Percentiles rank a stretch among this genome's conserved stretches.
Conservation (phyloP, 2,113 vertebrate genomes). For the Tragelaphus scriptus region DNA sequence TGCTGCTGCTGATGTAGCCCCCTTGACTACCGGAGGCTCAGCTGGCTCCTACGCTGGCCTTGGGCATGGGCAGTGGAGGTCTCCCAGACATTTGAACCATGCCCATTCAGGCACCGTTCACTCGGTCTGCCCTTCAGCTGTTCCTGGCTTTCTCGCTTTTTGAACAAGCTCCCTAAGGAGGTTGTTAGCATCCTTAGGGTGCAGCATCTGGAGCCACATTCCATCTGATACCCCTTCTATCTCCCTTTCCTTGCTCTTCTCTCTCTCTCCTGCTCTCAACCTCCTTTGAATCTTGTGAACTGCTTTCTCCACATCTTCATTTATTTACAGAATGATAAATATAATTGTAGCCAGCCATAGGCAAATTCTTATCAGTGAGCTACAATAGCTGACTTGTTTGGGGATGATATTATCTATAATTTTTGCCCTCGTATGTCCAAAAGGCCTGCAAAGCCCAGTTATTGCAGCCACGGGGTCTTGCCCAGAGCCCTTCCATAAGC, state of each 20-base stretch:
- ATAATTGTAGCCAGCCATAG: too few relatives aligned
- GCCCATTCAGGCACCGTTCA: neutral
- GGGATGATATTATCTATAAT: neutral
- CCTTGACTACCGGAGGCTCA: neutral
- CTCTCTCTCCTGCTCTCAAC: accelerated
- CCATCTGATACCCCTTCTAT: too few relatives aligned
- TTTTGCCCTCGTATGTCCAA: neutral
- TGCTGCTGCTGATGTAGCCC: neutral
- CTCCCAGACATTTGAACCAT: neutral
- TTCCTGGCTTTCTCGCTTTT: neutral
- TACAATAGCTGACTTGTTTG: accelerated
- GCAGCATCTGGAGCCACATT: neutral
- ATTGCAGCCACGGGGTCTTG: neutral
- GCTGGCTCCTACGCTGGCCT: neutral
- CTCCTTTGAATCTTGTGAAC: neutral
- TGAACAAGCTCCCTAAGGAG: too few relatives aligned
- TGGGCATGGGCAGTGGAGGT: accelerated
- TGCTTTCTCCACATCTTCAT: neutral
- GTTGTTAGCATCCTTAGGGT: neutral
- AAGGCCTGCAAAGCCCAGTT: neutral
- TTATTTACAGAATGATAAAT: neutral
- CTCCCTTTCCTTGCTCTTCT: neutral
- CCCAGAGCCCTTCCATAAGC: neutral
- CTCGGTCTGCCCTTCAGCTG: neutral
- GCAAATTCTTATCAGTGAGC: neutral